These are phyloP conservation scores for fruit fly (Drosophila melanogaster) DNA, from an alignment of 1,140 invertebrate species.

Conservation along the genomic window DNA sequence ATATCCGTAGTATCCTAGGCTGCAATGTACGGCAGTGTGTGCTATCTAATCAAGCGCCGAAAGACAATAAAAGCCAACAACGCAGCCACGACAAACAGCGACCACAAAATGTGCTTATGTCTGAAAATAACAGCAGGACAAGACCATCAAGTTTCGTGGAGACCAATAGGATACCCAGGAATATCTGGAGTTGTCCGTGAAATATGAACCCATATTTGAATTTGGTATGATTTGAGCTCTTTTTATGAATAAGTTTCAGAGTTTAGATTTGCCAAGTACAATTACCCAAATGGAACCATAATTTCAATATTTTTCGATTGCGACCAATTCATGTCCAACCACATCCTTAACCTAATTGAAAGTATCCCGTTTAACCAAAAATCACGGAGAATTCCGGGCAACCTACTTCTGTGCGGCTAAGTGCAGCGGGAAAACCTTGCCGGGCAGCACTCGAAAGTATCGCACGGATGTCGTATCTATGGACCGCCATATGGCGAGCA, in stretches of 20 bases:
- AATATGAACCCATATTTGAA: too few species aligned
- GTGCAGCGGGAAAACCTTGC: constrained; percentile 52
- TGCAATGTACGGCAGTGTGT: constrained; percentile 14
- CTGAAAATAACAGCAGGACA: constrained; percentile 59
- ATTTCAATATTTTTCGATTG: background rate
- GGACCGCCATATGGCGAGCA: constrained; percentile 60
- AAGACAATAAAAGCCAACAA: constrained; percentile 81
- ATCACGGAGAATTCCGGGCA: constrained; percentile 6
- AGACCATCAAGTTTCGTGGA: constrained; percentile 11
- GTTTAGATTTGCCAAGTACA: too few species aligned
- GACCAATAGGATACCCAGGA: constrained; percentile 22
- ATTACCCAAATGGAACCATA: background rate
- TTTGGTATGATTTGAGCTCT: too few species aligned
- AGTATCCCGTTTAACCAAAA: background rate
- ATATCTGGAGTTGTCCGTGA: background rate
- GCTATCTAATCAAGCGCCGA: constrained; percentile 80
- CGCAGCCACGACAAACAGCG: constrained; percentile 75
- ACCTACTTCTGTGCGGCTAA: constrained; percentile 48
- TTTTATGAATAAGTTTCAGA: too few species aligned
- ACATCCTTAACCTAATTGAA: background rate
- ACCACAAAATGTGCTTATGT: constrained; percentile 78
- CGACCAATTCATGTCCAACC: background rate
- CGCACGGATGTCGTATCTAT: constrained; percentile 64
- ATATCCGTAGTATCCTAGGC: constrained; percentile 7
- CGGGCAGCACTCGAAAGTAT: constrained; percentile 69